Percentiles rank a stretch among this genome's conserved stretches.
Evolutionary conservation across 35 echinoderm and acorn worm species (phyloP).

Genomic region (Lytechinus variegatus): DNA sequence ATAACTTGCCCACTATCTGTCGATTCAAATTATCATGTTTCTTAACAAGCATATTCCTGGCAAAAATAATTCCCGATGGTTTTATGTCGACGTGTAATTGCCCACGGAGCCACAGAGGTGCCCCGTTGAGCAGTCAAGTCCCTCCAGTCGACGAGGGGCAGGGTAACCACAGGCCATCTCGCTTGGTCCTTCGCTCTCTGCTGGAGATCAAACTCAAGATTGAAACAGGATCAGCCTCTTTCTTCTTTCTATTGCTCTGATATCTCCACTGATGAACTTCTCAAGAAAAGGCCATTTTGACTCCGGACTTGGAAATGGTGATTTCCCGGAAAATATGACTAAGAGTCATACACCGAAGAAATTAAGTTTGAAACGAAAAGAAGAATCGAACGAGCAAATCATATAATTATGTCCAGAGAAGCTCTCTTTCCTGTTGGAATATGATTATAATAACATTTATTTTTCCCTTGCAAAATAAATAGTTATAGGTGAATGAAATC

Average conservation of each 20-base stretch:
- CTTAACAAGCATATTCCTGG: slow-evolving; percentile 17
- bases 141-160: neutral
- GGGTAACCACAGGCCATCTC: slow-evolving; percentile 23
- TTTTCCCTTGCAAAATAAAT: too few relatives aligned
- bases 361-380: neutral
- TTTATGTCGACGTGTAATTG: slow-evolving; percentile 38
- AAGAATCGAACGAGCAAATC: neutral
- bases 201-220: neutral
- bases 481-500: too few relatives aligned
- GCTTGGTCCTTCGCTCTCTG: neutral
- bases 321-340: neutral
- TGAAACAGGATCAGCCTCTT: neutral
- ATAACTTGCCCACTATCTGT: neutral
- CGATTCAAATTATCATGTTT: slow-evolving; percentile 19
- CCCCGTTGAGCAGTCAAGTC: neutral
- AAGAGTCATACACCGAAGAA: too few relatives aligned
- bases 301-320: neutral
- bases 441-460: too few relatives aligned
- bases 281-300: neutral
- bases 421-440: too few relatives aligned
- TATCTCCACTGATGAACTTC: neutral
- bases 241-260: neutral
- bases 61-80: neutral
- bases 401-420: neutral
- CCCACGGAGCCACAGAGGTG: neutral